These are phyloP conservation scores for Ophion costatus DNA, from an alignment of 2,888 invertebrate genomes.

Conservation along the genomic window DNA sequence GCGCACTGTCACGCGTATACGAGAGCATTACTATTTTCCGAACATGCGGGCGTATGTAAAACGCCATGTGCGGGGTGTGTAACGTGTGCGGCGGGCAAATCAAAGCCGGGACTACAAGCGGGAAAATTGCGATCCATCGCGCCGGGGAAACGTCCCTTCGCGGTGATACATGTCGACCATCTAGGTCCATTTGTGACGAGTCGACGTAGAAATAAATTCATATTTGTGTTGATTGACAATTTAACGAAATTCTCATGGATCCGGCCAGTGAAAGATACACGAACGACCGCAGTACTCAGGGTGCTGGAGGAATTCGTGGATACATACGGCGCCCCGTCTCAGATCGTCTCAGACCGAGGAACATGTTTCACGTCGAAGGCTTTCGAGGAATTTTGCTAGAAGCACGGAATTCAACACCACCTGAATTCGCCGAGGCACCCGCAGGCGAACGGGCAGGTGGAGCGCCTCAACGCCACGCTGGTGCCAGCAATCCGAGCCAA, in stretches of 20 bases:
- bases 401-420: neutral
- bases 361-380: neutral
- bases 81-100: conserved; percentile 56
- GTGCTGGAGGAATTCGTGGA: neutral
- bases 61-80: conserved; percentile 50
- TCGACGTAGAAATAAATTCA: conserved; percentile 32
- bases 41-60: conserved; percentile 3
- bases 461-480: conserved; percentile 59
- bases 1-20: neutral
- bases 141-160: conserved; percentile 64
- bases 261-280: neutral
- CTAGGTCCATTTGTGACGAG: conserved; percentile 64
- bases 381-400: neutral
- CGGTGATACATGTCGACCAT: conserved; percentile 61
- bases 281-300: neutral
- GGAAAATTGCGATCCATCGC: conserved; percentile 66
- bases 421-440: conserved; percentile 41
- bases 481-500: conserved; percentile 51
- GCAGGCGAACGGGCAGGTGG: conserved; percentile 63
- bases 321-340: neutral
- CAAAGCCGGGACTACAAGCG: conserved; percentile 52
- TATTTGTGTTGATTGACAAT: neutral
- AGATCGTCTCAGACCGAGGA: neutral
- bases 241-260: neutral
- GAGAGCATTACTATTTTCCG: conserved; percentile 40